Base-by-base conservation (phyloP, 2,113 vertebrate species). In the Oncorhynchus keta region DNA sequence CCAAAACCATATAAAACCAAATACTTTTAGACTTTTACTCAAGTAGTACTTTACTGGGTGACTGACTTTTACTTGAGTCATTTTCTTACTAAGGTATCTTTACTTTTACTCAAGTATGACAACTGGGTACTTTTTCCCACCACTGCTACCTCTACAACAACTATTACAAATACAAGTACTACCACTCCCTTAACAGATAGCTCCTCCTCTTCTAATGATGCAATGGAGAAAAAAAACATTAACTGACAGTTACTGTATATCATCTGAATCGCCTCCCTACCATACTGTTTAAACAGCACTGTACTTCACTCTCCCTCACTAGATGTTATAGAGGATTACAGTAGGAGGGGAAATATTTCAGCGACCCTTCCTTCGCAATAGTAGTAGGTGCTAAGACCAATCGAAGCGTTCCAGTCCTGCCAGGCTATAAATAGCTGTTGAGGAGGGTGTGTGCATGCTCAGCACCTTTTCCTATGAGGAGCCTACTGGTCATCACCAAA, bases 341-440 rank as follows among this genome's bases (percentile, higher is more conserved):
- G 74, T 78, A 79, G 76, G 71, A 74, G 66, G 71, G 81, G 71
- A 84, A 84, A 87, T 76, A 83, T 66, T 81, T 76, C 74, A 59
- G 81, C 0, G 39, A 2, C 68, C 4, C 73, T 79, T 79, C 82
- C 76, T 82, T 78, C 83, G 81, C 76, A 79, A 77, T 55, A 18
- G 51, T 74, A 68, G 57, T 68, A 80, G 76, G 82, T 83, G 69
- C 68, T 22, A 81, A 88, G 61, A 84, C 77, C 78, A 91, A 86
- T 91, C 84, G 89, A 92, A 90, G 88, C 86, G 76, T 84, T 83
- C 82, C 80, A 70, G 78, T 39, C 85, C 28, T 73, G 13, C 80
- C 11, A 22, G 71, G 81, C 77, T 92, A 93, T 81, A 91, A 92
- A 93, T 92, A 93, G 90, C 68, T 13, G 57, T 67, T 39, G 51